phyloP scores from a whole-genome alignment of 2,113 vertebrate genomes.

The Phalacrocorax brasilianus region DNA sequence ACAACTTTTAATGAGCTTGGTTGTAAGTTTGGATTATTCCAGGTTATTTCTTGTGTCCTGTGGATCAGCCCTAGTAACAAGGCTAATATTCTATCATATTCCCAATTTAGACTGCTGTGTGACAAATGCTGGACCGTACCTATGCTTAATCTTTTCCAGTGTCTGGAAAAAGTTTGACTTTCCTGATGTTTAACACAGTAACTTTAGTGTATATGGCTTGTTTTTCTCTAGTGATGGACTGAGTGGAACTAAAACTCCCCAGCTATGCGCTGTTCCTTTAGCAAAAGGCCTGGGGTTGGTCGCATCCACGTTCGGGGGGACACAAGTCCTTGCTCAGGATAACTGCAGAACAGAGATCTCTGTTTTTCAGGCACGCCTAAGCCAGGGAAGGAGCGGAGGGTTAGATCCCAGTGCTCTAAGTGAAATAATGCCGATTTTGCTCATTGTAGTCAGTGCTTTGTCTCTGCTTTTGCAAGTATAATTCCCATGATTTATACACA shows the following conservation, averaged over 20 bases:
- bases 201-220: not conserved
- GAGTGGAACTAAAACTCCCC: not conserved
- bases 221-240: not conserved
- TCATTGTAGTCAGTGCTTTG: not conserved
- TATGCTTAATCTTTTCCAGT: constrained; percentile 4
- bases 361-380: not conserved
- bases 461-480: not conserved
- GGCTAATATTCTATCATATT: not conserved
- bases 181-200: not conserved
- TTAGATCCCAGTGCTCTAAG: not conserved
- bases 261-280: not conserved
- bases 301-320: accelerated
- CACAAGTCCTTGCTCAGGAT: not conserved
- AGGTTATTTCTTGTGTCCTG: not conserved
- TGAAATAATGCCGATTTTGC: not conserved
- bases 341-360: not conserved
- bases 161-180: not conserved
- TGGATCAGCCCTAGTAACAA: not conserved
- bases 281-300: not conserved
- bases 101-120: not conserved
- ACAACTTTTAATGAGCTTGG: not conserved
- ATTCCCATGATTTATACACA: not conserved
- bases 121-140: not conserved
- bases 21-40: not conserved
- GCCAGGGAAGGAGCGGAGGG: not conserved